A percentile compares a stretch with the other conserved stretches of the same genome.
phyloP scores from a whole-genome alignment of 2,888 invertebrate species.

The Leucania comma region DNA sequence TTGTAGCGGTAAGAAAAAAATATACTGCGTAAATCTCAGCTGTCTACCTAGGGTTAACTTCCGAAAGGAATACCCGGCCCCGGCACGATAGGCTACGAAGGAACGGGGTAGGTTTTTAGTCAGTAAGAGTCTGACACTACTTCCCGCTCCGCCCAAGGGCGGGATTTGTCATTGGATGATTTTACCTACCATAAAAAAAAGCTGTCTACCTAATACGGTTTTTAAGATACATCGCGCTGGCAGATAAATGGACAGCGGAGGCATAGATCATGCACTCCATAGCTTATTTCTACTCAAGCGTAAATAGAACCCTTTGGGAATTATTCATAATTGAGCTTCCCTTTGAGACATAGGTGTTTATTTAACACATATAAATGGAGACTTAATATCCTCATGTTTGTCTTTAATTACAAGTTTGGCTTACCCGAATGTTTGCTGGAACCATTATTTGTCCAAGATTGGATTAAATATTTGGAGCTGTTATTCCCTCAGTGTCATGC shows the following conservation, averaged over 20 bases:
- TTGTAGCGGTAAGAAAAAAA: too few species aligned
- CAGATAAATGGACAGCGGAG: background rate
- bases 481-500: constrained; percentile 3
- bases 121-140: too few species aligned
- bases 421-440: constrained; percentile 34
- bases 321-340: constrained; percentile 34
- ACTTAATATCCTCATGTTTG: constrained; percentile 48
- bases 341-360: constrained; percentile 17
- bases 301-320: background rate
- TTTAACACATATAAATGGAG: constrained; percentile 27
- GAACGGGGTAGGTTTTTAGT: too few species aligned
- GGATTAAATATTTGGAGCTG: constrained; percentile 47
- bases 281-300: background rate
- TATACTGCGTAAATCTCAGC: too few species aligned
- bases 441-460: constrained; percentile 28
- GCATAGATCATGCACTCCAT: background rate
- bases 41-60: too few species aligned
- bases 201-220: too few species aligned
- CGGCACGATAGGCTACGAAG: too few species aligned
- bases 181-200: too few species aligned
- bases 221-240: too few species aligned
- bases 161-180: too few species aligned
- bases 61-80: too few species aligned
- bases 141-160: too few species aligned
- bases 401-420: constrained; percentile 51